Percentiles rank a stretch among this genome's conserved stretches.
These are phyloP conservation scores for Trachelus troglodyta DNA, from an alignment of 2,888 invertebrate species.

Conservation along the genomic window DNA sequence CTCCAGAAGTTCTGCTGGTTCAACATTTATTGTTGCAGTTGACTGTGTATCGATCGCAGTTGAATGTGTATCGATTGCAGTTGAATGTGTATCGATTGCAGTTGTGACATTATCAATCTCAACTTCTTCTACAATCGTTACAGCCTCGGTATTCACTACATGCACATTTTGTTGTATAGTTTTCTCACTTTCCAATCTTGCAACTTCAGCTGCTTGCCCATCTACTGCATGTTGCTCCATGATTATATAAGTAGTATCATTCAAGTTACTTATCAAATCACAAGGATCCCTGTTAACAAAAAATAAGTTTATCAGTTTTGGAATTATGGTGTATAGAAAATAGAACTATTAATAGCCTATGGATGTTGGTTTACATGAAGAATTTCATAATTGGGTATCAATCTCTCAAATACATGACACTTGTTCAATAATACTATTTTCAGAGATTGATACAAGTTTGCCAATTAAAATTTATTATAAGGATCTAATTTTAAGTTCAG, in stretches of 20 bases:
- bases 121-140: neutral
- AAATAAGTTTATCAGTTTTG: neutral
- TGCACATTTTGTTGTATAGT: neutral
- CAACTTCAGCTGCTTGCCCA: neutral
- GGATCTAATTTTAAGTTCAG: neutral
- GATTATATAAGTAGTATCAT: constrained; percentile 2
- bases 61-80: neutral
- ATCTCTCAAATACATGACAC: neutral
- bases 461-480: neutral
- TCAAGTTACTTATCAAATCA: constrained; percentile 6
- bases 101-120: constrained; percentile 8
- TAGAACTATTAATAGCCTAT: neutral
- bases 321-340: neutral
- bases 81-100: neutral
- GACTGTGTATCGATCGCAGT: neutral
- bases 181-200: neutral
- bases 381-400: neutral
- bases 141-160: neutral
- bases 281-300: constrained; percentile 8
- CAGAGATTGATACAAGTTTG: neutral
- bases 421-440: neutral
- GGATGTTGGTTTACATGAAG: neutral
- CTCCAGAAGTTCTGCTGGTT: neutral
- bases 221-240: constrained; percentile 16
- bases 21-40: neutral